A percentile compares a stretch with the other conserved stretches of the same genome.
phyloP scores from a whole-genome alignment of 1,140 invertebrate genomes.

The Sweltsa coloradensis region DNA sequence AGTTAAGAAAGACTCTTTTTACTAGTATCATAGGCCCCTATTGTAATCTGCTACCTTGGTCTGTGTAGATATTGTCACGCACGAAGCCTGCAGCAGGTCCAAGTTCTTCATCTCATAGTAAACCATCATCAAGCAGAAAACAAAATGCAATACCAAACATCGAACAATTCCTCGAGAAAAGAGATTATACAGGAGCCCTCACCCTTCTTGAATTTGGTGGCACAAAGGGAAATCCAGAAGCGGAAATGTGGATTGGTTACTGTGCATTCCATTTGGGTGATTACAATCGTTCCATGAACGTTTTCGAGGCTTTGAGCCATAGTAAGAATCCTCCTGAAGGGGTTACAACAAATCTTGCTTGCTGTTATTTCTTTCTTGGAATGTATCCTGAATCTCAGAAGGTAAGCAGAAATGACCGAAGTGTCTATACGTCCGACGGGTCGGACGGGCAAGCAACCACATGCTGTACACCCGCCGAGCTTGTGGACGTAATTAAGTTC shows the following conservation, averaged over 20 bases:
- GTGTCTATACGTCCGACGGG: no score
- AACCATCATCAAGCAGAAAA: conserved; percentile 28
- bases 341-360: conserved; percentile 69
- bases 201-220: conserved; percentile 55
- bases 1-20: no score
- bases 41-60: no score
- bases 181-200: conserved; percentile 90
- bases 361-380: conserved; percentile 92
- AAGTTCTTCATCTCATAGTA: conserved; percentile 30
- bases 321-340: conserved; percentile 32
- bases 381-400: conserved; percentile 55
- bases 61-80: conserved; percentile 55
- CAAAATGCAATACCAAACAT: conserved; percentile 54
- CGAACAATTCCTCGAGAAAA: conserved; percentile 78
- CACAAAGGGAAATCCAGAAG: conserved; percentile 44
- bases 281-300: conserved; percentile 72
- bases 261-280: conserved; percentile 92
- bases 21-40: no score
- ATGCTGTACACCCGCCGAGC: no score
- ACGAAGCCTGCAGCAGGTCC: conserved; percentile 48
- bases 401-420: no score
- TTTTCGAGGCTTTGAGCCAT: conserved; percentile 44
- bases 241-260: conserved; percentile 82
- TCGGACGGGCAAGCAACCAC: no score
- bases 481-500: no score